These are phyloP conservation scores for Cecidostiba fungosa DNA, from an alignment of 2,888 invertebrate species.

Conservation along the genomic window DNA sequence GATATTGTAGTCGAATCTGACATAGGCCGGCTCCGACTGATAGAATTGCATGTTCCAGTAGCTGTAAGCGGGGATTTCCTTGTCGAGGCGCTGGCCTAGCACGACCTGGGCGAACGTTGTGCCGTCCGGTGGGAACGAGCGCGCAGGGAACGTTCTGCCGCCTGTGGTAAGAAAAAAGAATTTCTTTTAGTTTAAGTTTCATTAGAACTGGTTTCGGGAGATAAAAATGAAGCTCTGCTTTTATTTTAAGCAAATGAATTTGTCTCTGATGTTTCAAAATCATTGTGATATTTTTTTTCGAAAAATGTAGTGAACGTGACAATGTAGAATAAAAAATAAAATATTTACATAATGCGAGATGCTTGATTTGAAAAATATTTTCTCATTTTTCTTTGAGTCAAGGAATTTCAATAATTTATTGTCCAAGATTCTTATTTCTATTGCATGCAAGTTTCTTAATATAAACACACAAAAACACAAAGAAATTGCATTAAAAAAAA, in stretches of 20 bases:
- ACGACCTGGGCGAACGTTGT: constrained; percentile 95
- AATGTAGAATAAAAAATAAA: background rate
- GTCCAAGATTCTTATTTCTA: background rate
- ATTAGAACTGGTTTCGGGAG: background rate
- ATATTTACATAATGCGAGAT: background rate
- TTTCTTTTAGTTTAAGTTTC: background rate
- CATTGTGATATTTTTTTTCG: background rate
- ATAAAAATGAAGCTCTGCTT: constrained; percentile 47
- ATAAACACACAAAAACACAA: background rate
- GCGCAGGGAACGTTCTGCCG: constrained; percentile 93
- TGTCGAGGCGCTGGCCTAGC: constrained; percentile 92
- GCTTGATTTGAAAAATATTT: background rate
- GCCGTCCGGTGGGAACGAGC: constrained; percentile 95
- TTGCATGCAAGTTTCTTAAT: background rate
- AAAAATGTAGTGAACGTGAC: background rate
- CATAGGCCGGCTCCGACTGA: constrained; percentile 95
- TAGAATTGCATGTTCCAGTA: constrained; percentile 99
- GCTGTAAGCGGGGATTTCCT: constrained; percentile 95
- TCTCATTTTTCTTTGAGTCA: background rate
- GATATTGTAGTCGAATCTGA: constrained; percentile 96
- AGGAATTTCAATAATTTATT: background rate
- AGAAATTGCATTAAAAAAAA: constrained; percentile 21
- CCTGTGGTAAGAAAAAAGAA: constrained; percentile 81
- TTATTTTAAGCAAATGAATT: constrained; percentile 31
- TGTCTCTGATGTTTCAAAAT: background rate